Evolutionary conservation across 1,140 invertebrate species (phyloP).

Genomic region (Sarcophaga peregrina): DNA sequence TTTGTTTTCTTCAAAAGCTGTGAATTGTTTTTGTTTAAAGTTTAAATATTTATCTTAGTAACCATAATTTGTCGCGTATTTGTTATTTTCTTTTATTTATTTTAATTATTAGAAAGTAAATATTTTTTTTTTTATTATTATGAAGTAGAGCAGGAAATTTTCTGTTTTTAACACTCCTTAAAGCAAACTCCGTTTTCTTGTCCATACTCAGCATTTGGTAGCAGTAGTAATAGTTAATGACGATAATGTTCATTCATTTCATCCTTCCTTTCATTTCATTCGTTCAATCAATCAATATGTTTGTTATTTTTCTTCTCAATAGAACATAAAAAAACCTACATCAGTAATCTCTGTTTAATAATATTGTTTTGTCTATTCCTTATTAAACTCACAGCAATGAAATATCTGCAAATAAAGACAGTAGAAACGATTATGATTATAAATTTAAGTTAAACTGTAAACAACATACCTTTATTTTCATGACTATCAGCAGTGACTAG

Average conservation of each 20-base stretch:
- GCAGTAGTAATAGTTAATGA: not conserved
- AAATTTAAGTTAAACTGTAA: conserved; percentile 2
- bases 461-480: conserved; percentile 63
- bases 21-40: conserved; percentile 32
- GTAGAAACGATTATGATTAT: not conserved
- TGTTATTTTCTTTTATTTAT: conserved; percentile 38
- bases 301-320: conserved; percentile 26
- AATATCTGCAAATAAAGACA: conserved; percentile 55
- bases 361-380: conserved; percentile 50
- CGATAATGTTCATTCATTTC: conserved; percentile 6
- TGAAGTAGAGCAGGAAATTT: conserved; percentile 36
- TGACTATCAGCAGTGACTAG: conserved; percentile 68
- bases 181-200: conserved; percentile 3
- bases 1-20: conserved; percentile 33
- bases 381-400: conserved; percentile 64
- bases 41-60: conserved; percentile 55
- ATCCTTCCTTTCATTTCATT: not conserved
- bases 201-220: conserved; percentile 14
- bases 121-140: conserved; percentile 41
- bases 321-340: conserved; percentile 27
- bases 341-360: conserved; percentile 39
- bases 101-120: conserved; percentile 27
- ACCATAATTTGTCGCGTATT: conserved; percentile 62
- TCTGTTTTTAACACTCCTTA: conserved; percentile 23
- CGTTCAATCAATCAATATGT: conserved; percentile 18